A percentile compares a stretch with the other conserved stretches of the same genome.
Evolutionary conservation across 2,888 invertebrate genomes (phyloP).

Genomic region (Crematogaster levior): DNA sequence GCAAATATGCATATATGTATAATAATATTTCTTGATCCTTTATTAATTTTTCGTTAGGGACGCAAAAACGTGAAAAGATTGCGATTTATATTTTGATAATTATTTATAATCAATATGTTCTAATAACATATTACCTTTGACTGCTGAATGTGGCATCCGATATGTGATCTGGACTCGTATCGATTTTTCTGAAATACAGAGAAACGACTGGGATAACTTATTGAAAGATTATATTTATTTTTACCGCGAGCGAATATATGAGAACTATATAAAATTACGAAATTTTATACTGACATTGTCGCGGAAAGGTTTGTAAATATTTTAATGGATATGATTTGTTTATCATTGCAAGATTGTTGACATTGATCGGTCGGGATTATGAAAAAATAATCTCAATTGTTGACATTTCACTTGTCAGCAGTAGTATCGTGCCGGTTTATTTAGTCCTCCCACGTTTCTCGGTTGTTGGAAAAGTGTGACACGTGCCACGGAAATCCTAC

Average conservation of each 20-base stretch:
- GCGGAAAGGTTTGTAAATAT: not conserved
- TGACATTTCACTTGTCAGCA: slow-evolving; percentile 32
- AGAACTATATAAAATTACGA: not conserved
- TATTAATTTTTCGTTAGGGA: not conserved
- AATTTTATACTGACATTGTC: not conserved
- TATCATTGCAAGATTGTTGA: not conserved
- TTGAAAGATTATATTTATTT: slow-evolving; percentile 1
- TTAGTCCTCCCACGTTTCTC: slow-evolving; percentile 27
- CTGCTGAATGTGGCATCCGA: slow-evolving; percentile 75
- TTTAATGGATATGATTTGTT: not conserved
- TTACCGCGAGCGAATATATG: not conserved
- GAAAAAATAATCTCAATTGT: slow-evolving; percentile 16
- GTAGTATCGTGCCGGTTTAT: not conserved
- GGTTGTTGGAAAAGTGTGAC: not conserved
- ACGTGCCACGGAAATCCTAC: not conserved
- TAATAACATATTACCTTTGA: slow-evolving; percentile 72
- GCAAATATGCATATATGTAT: not conserved
- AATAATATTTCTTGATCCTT: slow-evolving; percentile 2
- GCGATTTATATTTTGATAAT: slow-evolving; percentile 6
- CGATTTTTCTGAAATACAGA: slow-evolving; percentile 72
- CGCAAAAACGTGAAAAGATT: not conserved
- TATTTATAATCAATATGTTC: not conserved
- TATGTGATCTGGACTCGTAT: slow-evolving; percentile 56
- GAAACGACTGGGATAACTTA: slow-evolving; percentile 1
- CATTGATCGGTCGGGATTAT: not conserved